Percentiles rank a stretch among this genome's conserved stretches.
These are phyloP conservation scores for Pterois miles DNA, from an alignment of 2,797 vertebrate genomes.

Conservation along the genomic window DNA sequence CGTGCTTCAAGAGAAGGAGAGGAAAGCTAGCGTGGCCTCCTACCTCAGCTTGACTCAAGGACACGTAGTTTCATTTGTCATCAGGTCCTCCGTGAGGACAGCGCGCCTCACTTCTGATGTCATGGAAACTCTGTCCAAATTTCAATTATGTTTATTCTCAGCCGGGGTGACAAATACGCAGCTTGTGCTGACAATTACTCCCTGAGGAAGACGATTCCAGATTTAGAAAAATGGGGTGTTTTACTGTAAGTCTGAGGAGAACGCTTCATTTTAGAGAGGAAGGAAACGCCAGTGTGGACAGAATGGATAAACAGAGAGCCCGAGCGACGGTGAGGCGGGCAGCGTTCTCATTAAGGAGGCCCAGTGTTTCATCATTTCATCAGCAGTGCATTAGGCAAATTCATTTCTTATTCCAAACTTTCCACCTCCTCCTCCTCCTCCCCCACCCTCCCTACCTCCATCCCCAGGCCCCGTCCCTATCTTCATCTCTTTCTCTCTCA, in stretches of 20 bases:
- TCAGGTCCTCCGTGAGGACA: conserved; percentile 34
- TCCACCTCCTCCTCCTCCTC: not conserved
- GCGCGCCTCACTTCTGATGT: conserved; percentile 44
- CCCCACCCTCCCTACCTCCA: conserved; percentile 13
- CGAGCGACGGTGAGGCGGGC: conserved; percentile 15
- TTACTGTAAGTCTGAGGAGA: conserved; percentile 25
- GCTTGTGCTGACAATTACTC: conserved; percentile 13
- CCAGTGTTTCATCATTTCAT: conserved; percentile 72
- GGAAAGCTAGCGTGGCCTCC: conserved; percentile 44
- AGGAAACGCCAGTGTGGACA: conserved; percentile 38
- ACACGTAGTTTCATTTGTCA: conserved; percentile 49
- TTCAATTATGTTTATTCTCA: conserved; percentile 37
- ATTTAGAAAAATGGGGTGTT: conserved; percentile 41
- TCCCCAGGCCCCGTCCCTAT: conserved; percentile 50
- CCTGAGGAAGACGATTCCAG: conserved; percentile 27
- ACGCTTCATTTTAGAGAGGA: conserved; percentile 35
- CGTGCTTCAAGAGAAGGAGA: conserved; percentile 30
- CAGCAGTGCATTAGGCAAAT: conserved; percentile 66
- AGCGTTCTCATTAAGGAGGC: conserved; percentile 61
- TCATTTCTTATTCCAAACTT: conserved; percentile 67
- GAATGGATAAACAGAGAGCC: conserved; percentile 52
- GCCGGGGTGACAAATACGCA: conserved; percentile 18
- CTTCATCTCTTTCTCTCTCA: conserved; percentile 28
- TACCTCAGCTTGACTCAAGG: conserved; percentile 54
- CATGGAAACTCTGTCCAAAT: conserved; percentile 40